Percentiles rank a stretch among this genome's conserved stretches.
Evolutionary conservation across 2,888 invertebrate species (phyloP).

Genomic region (Strigamia transsilvanica): DNA sequence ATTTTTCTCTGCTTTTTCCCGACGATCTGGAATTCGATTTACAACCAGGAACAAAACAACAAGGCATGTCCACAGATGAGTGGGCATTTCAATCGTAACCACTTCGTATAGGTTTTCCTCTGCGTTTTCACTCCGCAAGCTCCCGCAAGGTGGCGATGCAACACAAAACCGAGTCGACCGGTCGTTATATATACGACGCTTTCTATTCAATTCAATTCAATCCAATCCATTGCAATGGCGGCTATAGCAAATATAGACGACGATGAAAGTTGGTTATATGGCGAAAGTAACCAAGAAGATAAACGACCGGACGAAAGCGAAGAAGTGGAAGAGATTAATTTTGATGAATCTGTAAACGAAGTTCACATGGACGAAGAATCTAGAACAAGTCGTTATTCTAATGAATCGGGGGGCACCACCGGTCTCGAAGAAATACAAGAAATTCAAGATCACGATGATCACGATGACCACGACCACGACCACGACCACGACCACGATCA

Average conservation of each 20-base stretch:
- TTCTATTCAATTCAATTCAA: background rate
- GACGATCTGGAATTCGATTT: too few relatives aligned
- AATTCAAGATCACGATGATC: background rate
- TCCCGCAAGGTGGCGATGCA: too few relatives aligned
- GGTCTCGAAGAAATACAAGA: background rate
- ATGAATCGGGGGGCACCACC: constrained; percentile 6
- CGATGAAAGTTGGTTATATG: constrained; percentile 52
- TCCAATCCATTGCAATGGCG: constrained; percentile 23
- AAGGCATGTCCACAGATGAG: too few relatives aligned
- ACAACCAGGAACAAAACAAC: too few relatives aligned
- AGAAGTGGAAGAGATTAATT: constrained; percentile 31
- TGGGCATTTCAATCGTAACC: too few relatives aligned
- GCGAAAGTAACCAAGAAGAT: constrained; percentile 35
- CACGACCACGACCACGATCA: background rate
- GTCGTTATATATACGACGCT: background rate
- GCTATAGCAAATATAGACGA: background rate
- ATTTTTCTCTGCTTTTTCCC: too few relatives aligned
- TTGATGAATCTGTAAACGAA: background rate
- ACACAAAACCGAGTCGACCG: too few relatives aligned
- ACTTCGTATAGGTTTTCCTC: too few relatives aligned
- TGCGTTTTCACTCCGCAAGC: too few relatives aligned
- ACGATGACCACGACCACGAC: too few relatives aligned
- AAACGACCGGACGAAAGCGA: constrained; percentile 11
- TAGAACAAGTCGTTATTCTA: constrained; percentile 9
- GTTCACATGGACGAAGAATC: constrained; percentile 22